phyloP scores from a whole-genome alignment of 2,113 vertebrate species.

The Silurus meridionalis region DNA sequence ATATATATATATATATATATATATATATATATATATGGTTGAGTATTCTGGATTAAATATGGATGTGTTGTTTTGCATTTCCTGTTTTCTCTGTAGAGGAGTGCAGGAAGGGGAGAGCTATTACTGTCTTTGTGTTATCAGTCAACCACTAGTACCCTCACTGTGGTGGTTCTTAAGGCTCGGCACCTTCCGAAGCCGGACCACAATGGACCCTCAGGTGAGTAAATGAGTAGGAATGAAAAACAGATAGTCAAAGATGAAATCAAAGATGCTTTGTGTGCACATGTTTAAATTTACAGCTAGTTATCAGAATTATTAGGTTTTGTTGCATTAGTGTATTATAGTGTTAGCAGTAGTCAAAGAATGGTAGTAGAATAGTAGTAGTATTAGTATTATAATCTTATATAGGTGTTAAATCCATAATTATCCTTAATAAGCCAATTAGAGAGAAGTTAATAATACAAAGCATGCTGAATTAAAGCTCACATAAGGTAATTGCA shows the following conservation, averaged over 20 bases:
- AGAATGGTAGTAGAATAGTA: too few species aligned
- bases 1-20: too few species aligned
- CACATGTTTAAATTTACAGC: background rate
- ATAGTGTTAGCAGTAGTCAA: background rate
- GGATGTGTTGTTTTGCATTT: constrained; percentile 1
- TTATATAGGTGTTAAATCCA: background rate
- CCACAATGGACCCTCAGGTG: constrained; percentile 83
- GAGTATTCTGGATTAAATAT: background rate
- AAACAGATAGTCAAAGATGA: background rate
- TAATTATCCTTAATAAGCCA: background rate
- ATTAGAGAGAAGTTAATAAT: background rate
- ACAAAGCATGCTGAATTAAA: background rate
- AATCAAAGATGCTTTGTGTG: background rate
- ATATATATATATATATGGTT: too few species aligned
- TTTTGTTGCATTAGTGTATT: background rate
- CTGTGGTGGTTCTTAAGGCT: constrained; percentile 96
- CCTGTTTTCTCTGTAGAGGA: constrained; percentile 74
- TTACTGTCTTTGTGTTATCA: constrained; percentile 97
- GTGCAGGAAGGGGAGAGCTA: constrained; percentile 87
- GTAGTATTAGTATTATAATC: too few species aligned
- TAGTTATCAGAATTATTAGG: background rate
- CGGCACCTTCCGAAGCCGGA: constrained; percentile 86
- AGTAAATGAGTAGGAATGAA: constrained; percentile 25
- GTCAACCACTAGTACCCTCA: constrained; percentile 93
- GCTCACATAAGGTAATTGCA: background rate